phyloP scores from a whole-genome alignment of 2,888 invertebrate genomes.

The Hymenopus coronatus region DNA sequence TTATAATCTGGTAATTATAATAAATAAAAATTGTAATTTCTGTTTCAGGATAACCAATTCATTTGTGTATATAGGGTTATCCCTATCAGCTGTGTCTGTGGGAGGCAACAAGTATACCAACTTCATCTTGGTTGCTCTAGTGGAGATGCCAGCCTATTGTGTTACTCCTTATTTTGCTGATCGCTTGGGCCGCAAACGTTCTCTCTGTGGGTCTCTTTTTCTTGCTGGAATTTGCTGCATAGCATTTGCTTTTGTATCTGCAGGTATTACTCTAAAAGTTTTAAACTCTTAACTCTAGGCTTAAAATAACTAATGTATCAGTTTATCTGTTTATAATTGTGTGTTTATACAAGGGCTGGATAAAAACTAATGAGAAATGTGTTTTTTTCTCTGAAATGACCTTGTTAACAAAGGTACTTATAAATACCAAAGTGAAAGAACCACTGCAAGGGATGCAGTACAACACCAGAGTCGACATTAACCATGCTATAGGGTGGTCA shows the following conservation, averaged over 20 bases:
- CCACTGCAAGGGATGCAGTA: too few species aligned
- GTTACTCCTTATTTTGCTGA: constrained; percentile 62
- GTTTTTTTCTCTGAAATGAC: too few species aligned
- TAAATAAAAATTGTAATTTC: neutral
- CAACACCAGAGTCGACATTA: too few species aligned
- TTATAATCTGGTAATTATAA: too few species aligned
- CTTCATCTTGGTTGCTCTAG: constrained; percentile 64
- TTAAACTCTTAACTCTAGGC: too few species aligned
- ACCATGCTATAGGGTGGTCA: too few species aligned
- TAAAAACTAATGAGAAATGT: too few species aligned
- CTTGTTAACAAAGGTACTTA: too few species aligned
- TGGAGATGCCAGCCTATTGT: constrained; percentile 73
- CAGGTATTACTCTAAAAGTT: neutral
- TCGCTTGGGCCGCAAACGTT: constrained; percentile 50
- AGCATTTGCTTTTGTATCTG: constrained; percentile 36
- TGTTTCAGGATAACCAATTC: constrained; percentile 60
- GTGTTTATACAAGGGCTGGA: too few species aligned
- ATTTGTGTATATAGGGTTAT: constrained; percentile 77
- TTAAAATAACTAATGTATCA: too few species aligned
- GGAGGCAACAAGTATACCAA: constrained; percentile 74
- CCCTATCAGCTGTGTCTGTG: constrained; percentile 71
- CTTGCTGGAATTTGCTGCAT: constrained; percentile 37
- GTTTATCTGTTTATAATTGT: too few species aligned
- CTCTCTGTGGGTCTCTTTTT: constrained; percentile 34
- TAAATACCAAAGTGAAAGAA: too few species aligned